phyloP scores from a whole-genome alignment of 2,797 vertebrate species.

The Poeciliopsis turneri region DNA sequence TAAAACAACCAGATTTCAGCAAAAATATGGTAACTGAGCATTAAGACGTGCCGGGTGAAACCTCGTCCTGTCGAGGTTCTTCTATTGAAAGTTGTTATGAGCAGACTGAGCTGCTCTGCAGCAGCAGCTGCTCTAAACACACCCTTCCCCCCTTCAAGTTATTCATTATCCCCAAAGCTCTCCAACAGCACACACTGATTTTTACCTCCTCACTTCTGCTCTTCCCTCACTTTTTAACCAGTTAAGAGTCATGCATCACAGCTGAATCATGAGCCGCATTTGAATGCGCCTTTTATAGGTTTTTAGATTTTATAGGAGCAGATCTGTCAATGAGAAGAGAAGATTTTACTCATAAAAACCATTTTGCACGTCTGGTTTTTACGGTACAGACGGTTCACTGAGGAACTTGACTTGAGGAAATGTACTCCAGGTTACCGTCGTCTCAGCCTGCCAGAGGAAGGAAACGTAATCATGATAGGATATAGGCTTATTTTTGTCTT shows the following conservation, averaged over 20 bases:
- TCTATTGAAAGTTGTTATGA: background rate
- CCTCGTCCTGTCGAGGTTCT: background rate
- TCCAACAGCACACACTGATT: constrained; percentile 11
- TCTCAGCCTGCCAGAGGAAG: background rate
- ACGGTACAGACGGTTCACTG: background rate
- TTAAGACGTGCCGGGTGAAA: too few relatives aligned
- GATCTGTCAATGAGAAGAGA: background rate
- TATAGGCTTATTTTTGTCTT: background rate
- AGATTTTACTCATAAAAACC: background rate
- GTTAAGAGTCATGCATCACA: background rate
- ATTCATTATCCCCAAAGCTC: background rate
- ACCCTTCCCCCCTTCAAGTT: constrained; percentile 37
- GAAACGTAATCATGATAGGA: background rate
- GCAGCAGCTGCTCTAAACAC: constrained; percentile 58
- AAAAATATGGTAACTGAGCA: too few relatives aligned
- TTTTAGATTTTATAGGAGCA: background rate
- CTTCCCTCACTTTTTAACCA: background rate
- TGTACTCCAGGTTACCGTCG: constrained; percentile 1
- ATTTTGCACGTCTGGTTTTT: background rate
- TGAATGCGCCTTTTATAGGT: background rate
- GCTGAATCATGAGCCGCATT: background rate
- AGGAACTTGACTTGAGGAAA: background rate
- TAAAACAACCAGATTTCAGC: too few relatives aligned
- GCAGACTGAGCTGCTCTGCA: background rate
- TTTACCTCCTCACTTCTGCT: constrained; percentile 13